phyloP scores from a whole-genome alignment of 2,797 vertebrate species.

The Sibirionetta formosa region DNA sequence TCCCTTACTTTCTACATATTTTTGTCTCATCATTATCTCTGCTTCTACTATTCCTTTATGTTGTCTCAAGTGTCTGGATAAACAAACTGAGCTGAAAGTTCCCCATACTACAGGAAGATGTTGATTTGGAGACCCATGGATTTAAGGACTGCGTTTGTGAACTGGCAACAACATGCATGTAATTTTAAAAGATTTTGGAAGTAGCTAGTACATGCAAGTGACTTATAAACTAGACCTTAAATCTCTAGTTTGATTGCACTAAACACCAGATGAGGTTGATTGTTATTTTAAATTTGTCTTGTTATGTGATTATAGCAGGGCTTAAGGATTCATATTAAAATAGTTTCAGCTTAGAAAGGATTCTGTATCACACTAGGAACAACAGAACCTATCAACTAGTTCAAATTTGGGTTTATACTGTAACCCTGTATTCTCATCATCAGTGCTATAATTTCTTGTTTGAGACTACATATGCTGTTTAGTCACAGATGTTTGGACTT shows the following conservation, averaged over 20 bases:
- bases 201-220: neutral
- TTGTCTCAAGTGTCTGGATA: neutral
- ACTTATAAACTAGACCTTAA: slow-evolving; percentile 55
- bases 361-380: neutral
- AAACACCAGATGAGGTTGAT: slow-evolving; percentile 50
- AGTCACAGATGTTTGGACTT: neutral
- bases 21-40: neutral
- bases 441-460: neutral
- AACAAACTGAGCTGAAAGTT: neutral
- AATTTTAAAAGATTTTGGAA: neutral
- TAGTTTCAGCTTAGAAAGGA: neutral
- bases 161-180: neutral
- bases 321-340: slow-evolving; percentile 19
- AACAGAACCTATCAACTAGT: neutral
- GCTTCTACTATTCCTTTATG: neutral
- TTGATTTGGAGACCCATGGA: neutral
- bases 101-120: neutral
- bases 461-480: neutral
- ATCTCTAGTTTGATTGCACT: slow-evolving; percentile 38
- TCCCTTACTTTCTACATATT: neutral
- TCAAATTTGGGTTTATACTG: neutral
- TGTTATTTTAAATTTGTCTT: slow-evolving; percentile 66
- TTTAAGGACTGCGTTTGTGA: neutral
- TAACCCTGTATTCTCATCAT: neutral
- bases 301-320: neutral